Evolutionary conservation across 37 sponge, comb jelly and placozoan species (phyloP).

Genomic region (Amphimedon queenslandica): DNA sequence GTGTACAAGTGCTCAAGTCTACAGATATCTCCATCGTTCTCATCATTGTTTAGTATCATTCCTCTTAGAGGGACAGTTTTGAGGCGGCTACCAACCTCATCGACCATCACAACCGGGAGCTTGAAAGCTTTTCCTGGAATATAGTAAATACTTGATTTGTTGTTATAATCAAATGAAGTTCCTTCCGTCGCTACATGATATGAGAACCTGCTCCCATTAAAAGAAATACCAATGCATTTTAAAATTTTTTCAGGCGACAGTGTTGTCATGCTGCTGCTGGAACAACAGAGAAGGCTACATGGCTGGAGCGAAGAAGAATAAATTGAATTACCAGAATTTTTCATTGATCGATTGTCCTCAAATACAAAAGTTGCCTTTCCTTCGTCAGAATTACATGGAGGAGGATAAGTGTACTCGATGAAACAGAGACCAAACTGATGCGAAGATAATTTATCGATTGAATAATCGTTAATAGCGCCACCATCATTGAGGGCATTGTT

Average conservation of each 20-base stretch:
- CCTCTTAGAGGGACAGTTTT: neutral
- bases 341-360: neutral
- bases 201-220: neutral
- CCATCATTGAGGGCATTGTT: neutral
- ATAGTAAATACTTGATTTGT: neutral
- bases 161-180: neutral
- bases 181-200: neutral
- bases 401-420: neutral
- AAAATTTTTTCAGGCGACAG: neutral
- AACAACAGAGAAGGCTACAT: no score
- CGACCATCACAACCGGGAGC: neutral
- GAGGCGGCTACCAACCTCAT: neutral
- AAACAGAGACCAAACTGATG: neutral
- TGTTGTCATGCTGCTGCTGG: no score
- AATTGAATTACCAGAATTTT: neutral
- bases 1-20: neutral
- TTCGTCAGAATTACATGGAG: neutral
- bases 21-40: neutral
- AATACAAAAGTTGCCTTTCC: neutral
- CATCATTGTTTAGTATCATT: neutral
- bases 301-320: neutral
- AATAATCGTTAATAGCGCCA: neutral
- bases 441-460: neutral
- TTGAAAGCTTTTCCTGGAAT: neutral
- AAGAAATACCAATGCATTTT: neutral